Evolutionary conservation across 2,797 vertebrate genomes (phyloP).

Genomic region (Sternarchorhynchus goeldii): DNA sequence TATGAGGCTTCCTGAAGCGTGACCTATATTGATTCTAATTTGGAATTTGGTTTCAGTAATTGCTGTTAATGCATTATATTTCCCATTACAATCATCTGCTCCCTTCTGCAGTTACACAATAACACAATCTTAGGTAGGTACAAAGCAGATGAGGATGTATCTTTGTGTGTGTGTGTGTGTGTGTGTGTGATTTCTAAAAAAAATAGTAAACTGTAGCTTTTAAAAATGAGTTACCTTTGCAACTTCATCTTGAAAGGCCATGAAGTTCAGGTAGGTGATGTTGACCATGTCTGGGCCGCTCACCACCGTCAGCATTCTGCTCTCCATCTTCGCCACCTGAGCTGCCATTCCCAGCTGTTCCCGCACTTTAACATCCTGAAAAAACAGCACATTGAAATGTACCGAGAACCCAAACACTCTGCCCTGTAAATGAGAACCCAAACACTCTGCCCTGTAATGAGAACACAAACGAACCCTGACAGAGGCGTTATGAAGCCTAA

Average conservation of each 20-base stretch:
- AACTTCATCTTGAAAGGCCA: constrained; percentile 95
- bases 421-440: not conserved
- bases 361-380: constrained; percentile 90
- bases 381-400: not conserved
- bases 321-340: constrained; percentile 85
- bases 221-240: constrained; percentile 83
- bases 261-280: constrained; percentile 94
- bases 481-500: not conserved
- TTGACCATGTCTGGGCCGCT: constrained; percentile 94
- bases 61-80: too few species aligned
- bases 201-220: not conserved
- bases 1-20: too few species aligned
- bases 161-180: too few species aligned
- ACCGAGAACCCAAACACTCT: not conserved
- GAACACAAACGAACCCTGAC: not conserved
- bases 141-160: too few species aligned
- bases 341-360: constrained; percentile 91
- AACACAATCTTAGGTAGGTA: too few species aligned
- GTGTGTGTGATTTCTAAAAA: too few species aligned
- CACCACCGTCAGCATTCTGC: constrained; percentile 91
- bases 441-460: not conserved
- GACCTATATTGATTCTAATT: too few species aligned
- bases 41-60: too few species aligned
- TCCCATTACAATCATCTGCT: too few species aligned
- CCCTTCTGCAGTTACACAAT: too few species aligned